These are phyloP conservation scores for Marisa cornuarietis DNA, from an alignment of 1,140 invertebrate species.

Conservation along the genomic window DNA sequence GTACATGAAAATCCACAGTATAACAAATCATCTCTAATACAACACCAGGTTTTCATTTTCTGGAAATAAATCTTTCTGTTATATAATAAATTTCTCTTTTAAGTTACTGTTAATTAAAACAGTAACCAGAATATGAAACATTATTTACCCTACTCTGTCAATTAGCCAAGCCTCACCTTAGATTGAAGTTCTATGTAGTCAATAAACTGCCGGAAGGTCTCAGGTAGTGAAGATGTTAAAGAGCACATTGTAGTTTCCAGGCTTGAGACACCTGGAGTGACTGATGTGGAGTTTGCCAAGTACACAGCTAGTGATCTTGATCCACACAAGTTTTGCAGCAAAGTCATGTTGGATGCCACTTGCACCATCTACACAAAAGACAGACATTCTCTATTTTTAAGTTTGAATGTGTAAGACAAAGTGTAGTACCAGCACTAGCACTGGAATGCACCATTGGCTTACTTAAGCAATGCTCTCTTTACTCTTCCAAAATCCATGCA, in stretches of 20 bases:
- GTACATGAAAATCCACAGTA: too few relatives aligned
- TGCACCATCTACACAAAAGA: conserved; percentile 19
- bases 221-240: conserved; percentile 9
- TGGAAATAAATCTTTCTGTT: too few relatives aligned
- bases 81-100: too few relatives aligned
- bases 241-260: conserved; percentile 29
- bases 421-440: background rate
- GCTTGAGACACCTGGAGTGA: conserved; percentile 6
- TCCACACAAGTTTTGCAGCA: conserved; percentile 11
- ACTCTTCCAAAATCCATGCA: background rate
- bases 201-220: conserved; percentile 13
- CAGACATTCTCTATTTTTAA: background rate
- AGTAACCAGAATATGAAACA: too few relatives aligned
- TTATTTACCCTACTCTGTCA: background rate
- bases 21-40: too few relatives aligned
- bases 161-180: conserved; percentile 7
- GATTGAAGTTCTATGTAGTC: conserved; percentile 17
- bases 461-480: background rate
- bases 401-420: background rate
- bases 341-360: conserved; percentile 3
- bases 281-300: conserved; percentile 1
- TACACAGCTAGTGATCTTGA: conserved; percentile 3
- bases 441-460: background rate
- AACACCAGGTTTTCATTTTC: too few relatives aligned
- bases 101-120: too few relatives aligned